Percentiles rank a stretch among this genome's conserved stretches.
phyloP scores from a whole-genome alignment of 64 coral and sea anemone species.

The Orbicella faveolata region DNA sequence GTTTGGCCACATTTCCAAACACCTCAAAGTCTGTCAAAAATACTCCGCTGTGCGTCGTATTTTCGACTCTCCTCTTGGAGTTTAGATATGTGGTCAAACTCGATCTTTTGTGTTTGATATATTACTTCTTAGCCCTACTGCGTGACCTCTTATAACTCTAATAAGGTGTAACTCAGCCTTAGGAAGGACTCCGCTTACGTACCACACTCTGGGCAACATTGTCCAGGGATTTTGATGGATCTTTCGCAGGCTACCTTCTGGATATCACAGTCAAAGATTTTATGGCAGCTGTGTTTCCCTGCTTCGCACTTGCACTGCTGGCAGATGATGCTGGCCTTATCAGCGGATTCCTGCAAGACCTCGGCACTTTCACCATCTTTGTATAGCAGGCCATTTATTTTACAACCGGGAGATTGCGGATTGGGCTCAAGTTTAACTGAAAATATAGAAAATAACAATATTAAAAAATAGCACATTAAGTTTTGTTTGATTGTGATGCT shows the following conservation, averaged over 20 bases:
- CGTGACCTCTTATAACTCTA: no score
- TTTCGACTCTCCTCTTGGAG: no score
- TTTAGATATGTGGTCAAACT: no score
- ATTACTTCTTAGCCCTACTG: no score
- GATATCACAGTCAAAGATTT: slow-evolving; percentile 36
- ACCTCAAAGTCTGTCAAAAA: no score
- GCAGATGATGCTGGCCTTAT: slow-evolving; percentile 17
- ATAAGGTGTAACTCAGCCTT: not conserved
- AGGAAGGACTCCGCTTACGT: not conserved
- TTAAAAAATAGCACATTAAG: no score
- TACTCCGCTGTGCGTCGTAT: no score
- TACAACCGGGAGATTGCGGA: not conserved
- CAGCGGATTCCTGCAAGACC: slow-evolving; percentile 14
- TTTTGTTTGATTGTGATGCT: no score
- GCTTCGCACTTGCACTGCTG: slow-evolving; percentile 23
- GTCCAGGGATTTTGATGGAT: slow-evolving; percentile 16
- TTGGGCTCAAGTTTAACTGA: slow-evolving; percentile 9
- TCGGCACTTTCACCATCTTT: slow-evolving; percentile 24
- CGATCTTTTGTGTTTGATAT: no score
- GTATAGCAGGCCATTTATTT: slow-evolving; percentile 17
- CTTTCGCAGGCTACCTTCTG: slow-evolving; percentile 21
- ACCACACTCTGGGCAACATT: slow-evolving; percentile 33
- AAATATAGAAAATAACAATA: no score
- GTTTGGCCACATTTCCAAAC: no score
- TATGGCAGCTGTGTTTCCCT: slow-evolving; percentile 18